Percentiles rank a stretch among this genome's conserved stretches.
These are phyloP conservation scores for Oreocharis arfaki DNA, from an alignment of 2,113 vertebrate species.

Conservation along the genomic window DNA sequence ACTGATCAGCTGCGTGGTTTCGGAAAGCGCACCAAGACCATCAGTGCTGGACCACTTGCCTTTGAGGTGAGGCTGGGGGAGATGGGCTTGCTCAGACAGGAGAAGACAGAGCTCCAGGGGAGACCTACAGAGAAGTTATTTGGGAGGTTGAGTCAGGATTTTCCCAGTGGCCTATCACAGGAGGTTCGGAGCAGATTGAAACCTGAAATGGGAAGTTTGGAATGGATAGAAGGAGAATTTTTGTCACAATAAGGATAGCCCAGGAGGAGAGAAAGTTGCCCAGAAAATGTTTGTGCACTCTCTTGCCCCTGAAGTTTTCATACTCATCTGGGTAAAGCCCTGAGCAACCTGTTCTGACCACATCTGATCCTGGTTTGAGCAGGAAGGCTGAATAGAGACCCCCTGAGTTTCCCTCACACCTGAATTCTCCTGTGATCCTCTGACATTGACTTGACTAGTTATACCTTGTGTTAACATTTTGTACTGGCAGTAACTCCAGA, in stretches of 20 bases:
- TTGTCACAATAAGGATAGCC: background rate
- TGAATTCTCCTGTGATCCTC: background rate
- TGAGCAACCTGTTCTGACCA: background rate
- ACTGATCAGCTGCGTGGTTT: background rate
- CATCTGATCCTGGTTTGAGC: background rate
- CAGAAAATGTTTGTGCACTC: background rate
- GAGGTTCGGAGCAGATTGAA: background rate
- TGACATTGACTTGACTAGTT: background rate
- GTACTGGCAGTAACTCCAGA: background rate
- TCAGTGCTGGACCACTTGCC: background rate
- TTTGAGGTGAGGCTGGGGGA: background rate
- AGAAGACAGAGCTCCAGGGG: background rate
- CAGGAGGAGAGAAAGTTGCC: background rate
- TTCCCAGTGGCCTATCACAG: background rate
- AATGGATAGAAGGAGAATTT: background rate
- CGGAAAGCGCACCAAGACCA: background rate
- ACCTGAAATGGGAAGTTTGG: background rate
- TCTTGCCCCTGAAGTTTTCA: background rate
- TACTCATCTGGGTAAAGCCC: background rate
- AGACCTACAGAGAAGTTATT: background rate
- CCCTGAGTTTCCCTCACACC: background rate
- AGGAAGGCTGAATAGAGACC: background rate
- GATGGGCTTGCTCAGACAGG: background rate
- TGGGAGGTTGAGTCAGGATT: background rate
- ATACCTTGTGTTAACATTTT: background rate